Percentiles rank a stretch among this genome's conserved stretches.
Evolutionary conservation across 2,888 invertebrate genomes (phyloP).

Genomic region (Ellobium chinense): DNA sequence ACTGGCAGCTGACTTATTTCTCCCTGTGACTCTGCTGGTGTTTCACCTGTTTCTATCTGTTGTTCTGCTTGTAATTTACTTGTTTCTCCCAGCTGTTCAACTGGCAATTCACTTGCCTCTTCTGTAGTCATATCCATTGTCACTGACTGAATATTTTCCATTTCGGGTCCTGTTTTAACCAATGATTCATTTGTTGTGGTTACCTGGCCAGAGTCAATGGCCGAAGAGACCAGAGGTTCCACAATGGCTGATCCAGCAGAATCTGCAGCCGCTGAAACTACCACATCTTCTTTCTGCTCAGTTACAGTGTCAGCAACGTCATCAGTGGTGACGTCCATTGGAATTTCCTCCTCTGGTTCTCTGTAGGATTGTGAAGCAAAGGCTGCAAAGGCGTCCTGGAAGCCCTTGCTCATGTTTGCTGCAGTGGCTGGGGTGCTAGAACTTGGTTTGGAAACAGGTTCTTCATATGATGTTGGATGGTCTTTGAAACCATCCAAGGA

Average conservation of each 20-base stretch:
- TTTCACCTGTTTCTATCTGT: not conserved
- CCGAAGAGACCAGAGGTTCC: constrained; percentile 21
- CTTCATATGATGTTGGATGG: not conserved
- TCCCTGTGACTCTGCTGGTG: not conserved
- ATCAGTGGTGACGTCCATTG: not conserved
- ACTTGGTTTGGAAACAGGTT: not conserved
- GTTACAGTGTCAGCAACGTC: not conserved
- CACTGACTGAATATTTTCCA: not conserved
- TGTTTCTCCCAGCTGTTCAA: not conserved
- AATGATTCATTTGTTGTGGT: constrained; percentile 15
- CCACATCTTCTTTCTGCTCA: not conserved
- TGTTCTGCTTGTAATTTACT: not conserved
- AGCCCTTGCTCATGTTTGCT: constrained; percentile 4
- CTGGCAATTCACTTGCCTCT: not conserved
- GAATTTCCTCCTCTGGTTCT: constrained; percentile 4
- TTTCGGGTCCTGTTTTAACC: not conserved
- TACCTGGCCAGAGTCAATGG: constrained; percentile 31
- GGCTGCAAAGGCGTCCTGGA: constrained; percentile 37
- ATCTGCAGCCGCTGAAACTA: not conserved
- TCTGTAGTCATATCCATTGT: not conserved
- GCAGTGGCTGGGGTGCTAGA: not conserved
- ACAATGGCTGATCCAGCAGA: not conserved
- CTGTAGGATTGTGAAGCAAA: constrained; percentile 15
- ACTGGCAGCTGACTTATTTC: not conserved
- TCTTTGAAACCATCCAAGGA: constrained; percentile 28